phyloP scores from a whole-genome alignment of 2,113 vertebrate species.

The Sphyrna mokarran region DNA sequence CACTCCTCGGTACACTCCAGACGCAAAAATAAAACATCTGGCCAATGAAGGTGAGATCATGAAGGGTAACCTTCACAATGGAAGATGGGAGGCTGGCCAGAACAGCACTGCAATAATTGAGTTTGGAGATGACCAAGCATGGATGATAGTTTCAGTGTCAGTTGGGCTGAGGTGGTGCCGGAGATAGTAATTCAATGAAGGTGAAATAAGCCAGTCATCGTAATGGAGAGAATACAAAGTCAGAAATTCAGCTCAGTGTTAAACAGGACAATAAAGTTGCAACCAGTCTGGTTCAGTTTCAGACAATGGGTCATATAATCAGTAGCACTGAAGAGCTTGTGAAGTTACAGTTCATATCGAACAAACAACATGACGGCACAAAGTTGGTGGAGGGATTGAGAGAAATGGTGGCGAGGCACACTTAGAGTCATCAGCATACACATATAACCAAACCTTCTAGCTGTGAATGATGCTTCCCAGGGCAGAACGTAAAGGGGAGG shows the following conservation, averaged over 20 bases:
- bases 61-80: background rate
- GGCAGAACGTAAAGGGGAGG: no score
- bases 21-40: background rate
- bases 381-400: no score
- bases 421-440: no score
- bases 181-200: background rate
- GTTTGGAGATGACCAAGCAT: background rate
- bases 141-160: background rate
- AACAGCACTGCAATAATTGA: background rate
- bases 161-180: background rate
- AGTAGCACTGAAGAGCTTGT: background rate
- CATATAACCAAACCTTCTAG: no score
- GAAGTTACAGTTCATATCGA: background rate
- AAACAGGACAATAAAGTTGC: background rate
- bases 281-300: background rate
- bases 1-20: background rate
- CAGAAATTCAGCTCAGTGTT: background rate
- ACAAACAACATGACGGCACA: background rate
- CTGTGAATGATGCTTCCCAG: no score
- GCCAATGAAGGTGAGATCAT: background rate
- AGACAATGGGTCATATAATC: background rate
- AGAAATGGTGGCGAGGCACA: no score
- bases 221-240: background rate
- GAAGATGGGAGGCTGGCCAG: background rate
- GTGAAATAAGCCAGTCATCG: background rate